phyloP scores from a whole-genome alignment of 2,888 invertebrate genomes.

The Cyclophora punctaria region DNA sequence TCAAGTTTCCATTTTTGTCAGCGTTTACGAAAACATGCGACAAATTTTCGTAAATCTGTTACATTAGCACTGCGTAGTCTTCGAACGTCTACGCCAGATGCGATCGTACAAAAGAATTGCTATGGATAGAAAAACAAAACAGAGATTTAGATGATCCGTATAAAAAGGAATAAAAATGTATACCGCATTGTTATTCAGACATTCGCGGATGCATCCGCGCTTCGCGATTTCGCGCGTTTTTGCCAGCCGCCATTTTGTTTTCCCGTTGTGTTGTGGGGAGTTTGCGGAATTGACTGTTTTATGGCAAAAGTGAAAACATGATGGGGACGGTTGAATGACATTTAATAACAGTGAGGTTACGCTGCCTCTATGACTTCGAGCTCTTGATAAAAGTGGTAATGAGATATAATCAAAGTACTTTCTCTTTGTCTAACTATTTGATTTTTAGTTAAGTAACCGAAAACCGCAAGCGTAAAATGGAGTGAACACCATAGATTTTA shows the following conservation, averaged over 20 bases:
- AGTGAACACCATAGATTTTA: no score
- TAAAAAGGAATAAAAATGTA: conserved; percentile 25
- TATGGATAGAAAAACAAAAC: conserved; percentile 2
- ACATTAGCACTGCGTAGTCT: conserved; percentile 3
- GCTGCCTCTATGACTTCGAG: conserved; percentile 23
- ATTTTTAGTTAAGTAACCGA: background rate
- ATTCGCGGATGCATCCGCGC: conserved; percentile 39
- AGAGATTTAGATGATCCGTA: conserved; percentile 4
- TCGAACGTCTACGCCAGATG: background rate
- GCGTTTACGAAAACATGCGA: conserved; percentile 7
- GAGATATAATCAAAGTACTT: conserved; percentile 8
- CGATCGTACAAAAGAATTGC: no score
- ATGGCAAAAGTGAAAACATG: conserved; percentile 63
- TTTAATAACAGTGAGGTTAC: conserved; percentile 27
- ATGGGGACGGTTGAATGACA: conserved; percentile 43
- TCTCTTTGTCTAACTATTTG: conserved; percentile 2
- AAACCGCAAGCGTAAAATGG: no score
- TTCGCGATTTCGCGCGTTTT: conserved; percentile 45
- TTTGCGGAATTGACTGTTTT: conserved; percentile 47
- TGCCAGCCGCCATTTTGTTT: conserved; percentile 49
- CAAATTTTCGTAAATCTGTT: conserved; percentile 3
- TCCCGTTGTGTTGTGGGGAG: conserved; percentile 30
- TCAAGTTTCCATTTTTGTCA: conserved; percentile 8
- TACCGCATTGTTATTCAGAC: conserved; percentile 52
- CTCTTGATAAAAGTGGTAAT: conserved; percentile 26